phyloP scores from a whole-genome alignment of 2,888 invertebrate genomes.

The Cheilosia impressa region DNA sequence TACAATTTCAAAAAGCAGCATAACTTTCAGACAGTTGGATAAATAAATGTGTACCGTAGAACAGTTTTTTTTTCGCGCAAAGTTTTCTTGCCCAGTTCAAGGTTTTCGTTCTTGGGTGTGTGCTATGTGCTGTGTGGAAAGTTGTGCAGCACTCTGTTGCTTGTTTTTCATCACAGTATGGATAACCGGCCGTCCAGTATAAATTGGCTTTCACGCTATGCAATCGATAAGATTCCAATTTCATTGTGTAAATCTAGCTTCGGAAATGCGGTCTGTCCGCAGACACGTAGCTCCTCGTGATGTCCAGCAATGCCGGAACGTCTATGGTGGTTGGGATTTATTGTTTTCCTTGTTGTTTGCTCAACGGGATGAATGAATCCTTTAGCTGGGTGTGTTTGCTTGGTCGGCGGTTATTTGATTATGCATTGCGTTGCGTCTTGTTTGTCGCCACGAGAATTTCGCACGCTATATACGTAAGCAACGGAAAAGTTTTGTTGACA shows the following conservation, averaged over 20 bases:
- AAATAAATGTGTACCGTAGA: not conserved
- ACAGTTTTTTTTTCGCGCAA: not conserved
- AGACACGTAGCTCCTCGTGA: not conserved
- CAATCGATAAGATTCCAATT: conserved; percentile 48
- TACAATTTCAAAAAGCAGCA: conserved; percentile 44
- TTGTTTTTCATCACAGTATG: conserved; percentile 36
- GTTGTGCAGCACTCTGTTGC: conserved; percentile 59
- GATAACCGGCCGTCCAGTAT: not conserved
- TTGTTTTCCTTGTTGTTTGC: conserved; percentile 32
- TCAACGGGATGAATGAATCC: conserved; percentile 34
- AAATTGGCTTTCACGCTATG: conserved; percentile 44
- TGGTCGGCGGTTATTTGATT: conserved; percentile 34
- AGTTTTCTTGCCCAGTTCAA: conserved; percentile 44
- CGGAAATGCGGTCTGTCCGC: conserved; percentile 12
- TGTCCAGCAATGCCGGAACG: not conserved
- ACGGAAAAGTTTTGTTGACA: not conserved
- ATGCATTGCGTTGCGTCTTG: conserved; percentile 33
- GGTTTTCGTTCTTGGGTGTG: conserved; percentile 36
- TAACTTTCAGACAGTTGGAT: conserved; percentile 61
- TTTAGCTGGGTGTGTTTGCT: conserved; percentile 22
- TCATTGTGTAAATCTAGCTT: conserved; percentile 16
- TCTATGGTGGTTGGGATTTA: not conserved
- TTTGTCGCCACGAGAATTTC: not conserved
- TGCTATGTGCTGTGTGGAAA: too few species aligned
- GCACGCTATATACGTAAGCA: too few species aligned